Base-by-base conservation (phyloP, 2,113 vertebrate species). In the Pleuronectes platessa region DNA sequence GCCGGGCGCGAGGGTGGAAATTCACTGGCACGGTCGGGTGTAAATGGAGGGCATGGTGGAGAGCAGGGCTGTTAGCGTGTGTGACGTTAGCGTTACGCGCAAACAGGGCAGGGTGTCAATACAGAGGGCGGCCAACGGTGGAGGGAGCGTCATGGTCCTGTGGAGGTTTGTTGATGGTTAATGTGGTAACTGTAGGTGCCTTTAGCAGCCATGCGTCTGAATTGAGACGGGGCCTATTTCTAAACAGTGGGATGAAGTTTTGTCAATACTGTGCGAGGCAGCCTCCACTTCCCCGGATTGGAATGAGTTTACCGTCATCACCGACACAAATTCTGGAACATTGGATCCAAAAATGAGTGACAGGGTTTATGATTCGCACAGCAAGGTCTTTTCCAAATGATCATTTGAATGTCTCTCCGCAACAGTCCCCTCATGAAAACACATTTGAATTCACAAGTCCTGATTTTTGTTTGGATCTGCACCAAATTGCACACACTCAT, bases 1-100 rank as follows among this genome's bases (percentile, higher is more conserved):
- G 59, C 61, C 24, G 40, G 54, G 69, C 10, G 23, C 61, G 74
- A 68, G 81, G 81, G 77, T 90, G 87, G 87, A 93, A 91, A 93
- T 88, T 86, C 79, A 88, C 87, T 73, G 86, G 74, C 76, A 42
- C 55, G 76, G 55, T 59, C 11, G 4, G 67, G 74, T 70, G 79
- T 84, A 82, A 81, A 86, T 80, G 83, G 80, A 89, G 87, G 87
- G 53, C 86, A 82, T 77, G 20, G 75, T 71, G 85, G 63, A 85
- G 24, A 77, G 72, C 77, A 49, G 61, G 61, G 69, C 61, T 79
- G 68, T 65, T 55, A 31, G 35, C 20, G 64, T 71, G 62, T 62
- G 18, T 89, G 86, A 89, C 79, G 53, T 84, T 20, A 51, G 54
- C 74, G 70, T 86, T 88, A 86, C 40, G 73, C 81, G 86, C 80